phyloP scores from a whole-genome alignment of 2,888 invertebrate genomes.

The Catocala nupta region DNA sequence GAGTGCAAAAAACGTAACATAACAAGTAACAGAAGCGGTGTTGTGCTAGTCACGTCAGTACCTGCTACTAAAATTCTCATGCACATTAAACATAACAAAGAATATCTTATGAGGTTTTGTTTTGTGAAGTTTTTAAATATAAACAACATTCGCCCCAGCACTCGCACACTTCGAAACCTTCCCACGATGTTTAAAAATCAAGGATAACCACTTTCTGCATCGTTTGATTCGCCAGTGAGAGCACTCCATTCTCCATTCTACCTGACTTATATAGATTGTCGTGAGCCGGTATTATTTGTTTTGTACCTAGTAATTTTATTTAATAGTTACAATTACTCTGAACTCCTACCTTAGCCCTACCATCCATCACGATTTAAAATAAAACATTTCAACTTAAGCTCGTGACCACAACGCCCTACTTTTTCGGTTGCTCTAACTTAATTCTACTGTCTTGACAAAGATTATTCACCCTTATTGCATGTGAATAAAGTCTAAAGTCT shows the following conservation, averaged over 20 bases:
- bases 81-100: constrained; percentile 9
- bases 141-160: constrained; percentile 20
- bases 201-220: constrained; percentile 44
- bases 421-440: constrained; percentile 61
- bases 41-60: neutral
- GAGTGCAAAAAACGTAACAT: neutral
- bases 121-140: constrained; percentile 9
- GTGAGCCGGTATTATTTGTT: constrained; percentile 46
- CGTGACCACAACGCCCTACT: constrained; percentile 74
- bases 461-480: constrained; percentile 49
- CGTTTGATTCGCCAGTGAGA: constrained; percentile 34
- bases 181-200: constrained; percentile 35
- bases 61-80: constrained; percentile 1
- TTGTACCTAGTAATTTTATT: constrained; percentile 62
- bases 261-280: constrained; percentile 37
- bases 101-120: constrained; percentile 4
- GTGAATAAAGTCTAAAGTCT: constrained; percentile 52
- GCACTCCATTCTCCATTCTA: constrained; percentile 22
- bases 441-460: constrained; percentile 35
- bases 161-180: constrained; percentile 17
- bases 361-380: constrained; percentile 69
- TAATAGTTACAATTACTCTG: constrained; percentile 70
- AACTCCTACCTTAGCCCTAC: constrained; percentile 69
- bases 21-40: neutral
- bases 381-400: constrained; percentile 61